phyloP scores from a whole-genome alignment of 1,140 invertebrate genomes.

The Batillaria attramentaria region DNA sequence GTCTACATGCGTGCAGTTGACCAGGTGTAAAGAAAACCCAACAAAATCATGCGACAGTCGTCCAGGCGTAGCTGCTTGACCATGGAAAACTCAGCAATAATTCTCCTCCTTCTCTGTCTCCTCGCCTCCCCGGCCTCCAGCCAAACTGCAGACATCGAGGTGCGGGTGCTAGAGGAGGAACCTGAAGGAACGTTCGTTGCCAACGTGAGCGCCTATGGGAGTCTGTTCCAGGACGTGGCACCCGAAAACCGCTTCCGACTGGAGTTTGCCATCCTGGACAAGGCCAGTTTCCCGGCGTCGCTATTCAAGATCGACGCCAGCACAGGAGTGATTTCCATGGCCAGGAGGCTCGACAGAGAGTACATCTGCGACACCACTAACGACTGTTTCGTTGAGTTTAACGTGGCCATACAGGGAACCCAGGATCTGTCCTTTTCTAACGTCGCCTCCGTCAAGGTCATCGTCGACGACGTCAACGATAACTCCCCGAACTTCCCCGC shows the following conservation, averaged over 20 bases:
- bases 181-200: conserved; percentile 38
- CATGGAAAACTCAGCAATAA: not conserved
- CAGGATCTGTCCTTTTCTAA: conserved; percentile 41
- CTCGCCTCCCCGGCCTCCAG: not conserved
- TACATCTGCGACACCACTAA: conserved; percentile 41
- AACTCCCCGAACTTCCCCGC: conserved; percentile 49
- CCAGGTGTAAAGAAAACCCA: not conserved
- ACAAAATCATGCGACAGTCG: not conserved
- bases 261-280: conserved; percentile 43
- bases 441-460: conserved; percentile 45
- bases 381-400: conserved; percentile 41
- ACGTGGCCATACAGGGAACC: conserved; percentile 39
- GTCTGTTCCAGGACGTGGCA: conserved; percentile 34
- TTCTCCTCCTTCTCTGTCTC: not conserved
- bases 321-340: conserved; percentile 38
- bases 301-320: conserved; percentile 41
- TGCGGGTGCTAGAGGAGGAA: conserved; percentile 38
- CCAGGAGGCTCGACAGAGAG: conserved; percentile 49
- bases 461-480: conserved; percentile 56
- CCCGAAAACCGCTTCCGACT: conserved; percentile 28
- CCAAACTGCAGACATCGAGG: conserved; percentile 32
- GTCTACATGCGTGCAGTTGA: not conserved
- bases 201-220: conserved; percentile 39
- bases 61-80: not conserved
- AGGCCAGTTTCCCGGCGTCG: conserved; percentile 34